Percentiles rank a stretch among this genome's conserved stretches.
phyloP scores from a whole-genome alignment of 2,888 invertebrate genomes.

The Prenolepis imparis region DNA sequence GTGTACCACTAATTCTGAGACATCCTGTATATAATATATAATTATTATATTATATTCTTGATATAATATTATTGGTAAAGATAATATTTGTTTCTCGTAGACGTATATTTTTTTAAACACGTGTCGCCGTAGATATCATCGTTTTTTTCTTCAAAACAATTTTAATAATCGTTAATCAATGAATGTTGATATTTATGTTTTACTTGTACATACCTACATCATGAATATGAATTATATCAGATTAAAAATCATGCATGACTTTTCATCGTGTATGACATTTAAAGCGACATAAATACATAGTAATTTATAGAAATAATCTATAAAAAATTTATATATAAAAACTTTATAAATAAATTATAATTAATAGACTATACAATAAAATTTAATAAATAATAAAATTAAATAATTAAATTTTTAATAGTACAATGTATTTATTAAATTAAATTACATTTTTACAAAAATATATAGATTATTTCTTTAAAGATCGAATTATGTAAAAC shows the following conservation, averaged over 20 bases:
- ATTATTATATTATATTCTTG: background rate
- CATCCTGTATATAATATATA: too few relatives aligned
- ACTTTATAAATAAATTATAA: background rate
- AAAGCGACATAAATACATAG: background rate
- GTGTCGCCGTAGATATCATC: constrained; percentile 38
- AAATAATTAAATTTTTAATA: too few relatives aligned
- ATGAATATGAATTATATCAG: background rate
- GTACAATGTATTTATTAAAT: background rate
- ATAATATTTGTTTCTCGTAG: background rate
- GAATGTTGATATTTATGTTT: background rate
- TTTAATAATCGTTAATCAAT: constrained; percentile 34
- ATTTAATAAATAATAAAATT: too few relatives aligned
- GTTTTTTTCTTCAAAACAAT: constrained; percentile 5
- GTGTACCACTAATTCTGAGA: too few relatives aligned
- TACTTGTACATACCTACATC: background rate
- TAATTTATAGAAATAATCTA: background rate
- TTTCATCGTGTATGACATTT: constrained; percentile 4
- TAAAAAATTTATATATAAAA: background rate
- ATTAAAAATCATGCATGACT: constrained; percentile 15
- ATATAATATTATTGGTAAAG: background rate
- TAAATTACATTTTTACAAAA: background rate
- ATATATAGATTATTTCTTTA: background rate
- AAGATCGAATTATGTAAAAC: background rate
- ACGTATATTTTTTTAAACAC: background rate
- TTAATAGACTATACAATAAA: background rate